These are phyloP conservation scores for Bettongia penicillata DNA, from an alignment of 2,113 vertebrate genomes.

Conservation along the genomic window DNA sequence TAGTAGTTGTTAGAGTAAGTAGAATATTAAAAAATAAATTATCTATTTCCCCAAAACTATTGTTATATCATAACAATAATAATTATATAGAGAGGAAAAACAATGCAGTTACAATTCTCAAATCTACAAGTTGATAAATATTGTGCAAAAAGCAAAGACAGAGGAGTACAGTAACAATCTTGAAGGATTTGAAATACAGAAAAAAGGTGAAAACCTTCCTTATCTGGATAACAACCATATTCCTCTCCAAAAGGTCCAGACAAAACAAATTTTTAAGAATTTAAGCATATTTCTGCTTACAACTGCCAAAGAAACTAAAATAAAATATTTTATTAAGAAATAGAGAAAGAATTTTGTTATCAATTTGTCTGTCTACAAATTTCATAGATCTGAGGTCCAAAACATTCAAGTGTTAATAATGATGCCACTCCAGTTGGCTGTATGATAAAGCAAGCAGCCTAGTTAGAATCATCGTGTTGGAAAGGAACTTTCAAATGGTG, in stretches of 20 bases:
- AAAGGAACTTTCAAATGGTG: background rate
- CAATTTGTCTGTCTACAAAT: background rate
- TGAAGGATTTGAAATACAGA: background rate
- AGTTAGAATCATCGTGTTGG: background rate
- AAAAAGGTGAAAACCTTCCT: background rate
- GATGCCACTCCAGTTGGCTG: background rate
- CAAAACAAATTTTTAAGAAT: background rate
- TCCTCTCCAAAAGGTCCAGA: background rate
- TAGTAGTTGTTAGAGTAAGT: background rate
- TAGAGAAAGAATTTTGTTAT: background rate
- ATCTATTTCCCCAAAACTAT: background rate
- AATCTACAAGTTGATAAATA: background rate
- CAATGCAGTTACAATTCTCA: background rate
- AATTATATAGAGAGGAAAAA: background rate
- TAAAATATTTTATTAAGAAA: background rate
- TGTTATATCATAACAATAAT: background rate
- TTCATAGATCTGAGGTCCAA: background rate
- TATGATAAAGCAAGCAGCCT: background rate
- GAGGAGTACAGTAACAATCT: background rate
- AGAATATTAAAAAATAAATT: background rate
- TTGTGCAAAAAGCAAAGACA: background rate
- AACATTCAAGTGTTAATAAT: background rate
- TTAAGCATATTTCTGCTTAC: background rate
- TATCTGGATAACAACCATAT: background rate
- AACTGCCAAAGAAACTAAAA: background rate